Evolutionary conservation across 2,888 invertebrate species (phyloP).

Genomic region (Amiota communis): DNA sequence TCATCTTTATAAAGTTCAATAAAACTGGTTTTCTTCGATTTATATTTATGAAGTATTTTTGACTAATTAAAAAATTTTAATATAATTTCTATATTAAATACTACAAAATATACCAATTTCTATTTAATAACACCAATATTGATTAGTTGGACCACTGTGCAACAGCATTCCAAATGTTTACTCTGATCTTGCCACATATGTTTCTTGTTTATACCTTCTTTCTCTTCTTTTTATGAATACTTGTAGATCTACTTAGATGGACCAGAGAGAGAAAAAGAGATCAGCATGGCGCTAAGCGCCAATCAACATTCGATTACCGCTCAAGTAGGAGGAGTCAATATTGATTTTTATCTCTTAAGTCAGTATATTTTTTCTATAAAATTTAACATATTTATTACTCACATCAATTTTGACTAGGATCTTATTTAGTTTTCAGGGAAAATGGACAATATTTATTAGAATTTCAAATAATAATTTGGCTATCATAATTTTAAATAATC

Average conservation of each 20-base stretch:
- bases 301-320: slow-evolving; percentile 55
- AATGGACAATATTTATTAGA: neutral
- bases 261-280: too few species aligned
- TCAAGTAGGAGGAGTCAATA: slow-evolving; percentile 20
- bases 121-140: too few species aligned
- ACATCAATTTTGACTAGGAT: neutral
- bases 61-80: too few species aligned
- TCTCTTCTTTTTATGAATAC: slow-evolving; percentile 1
- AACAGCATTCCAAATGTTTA: neutral
- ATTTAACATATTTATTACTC: neutral
- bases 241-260: neutral
- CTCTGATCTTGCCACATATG: slow-evolving; percentile 16
- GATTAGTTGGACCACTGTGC: too few species aligned
- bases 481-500: too few species aligned
- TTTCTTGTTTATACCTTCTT: slow-evolving; percentile 1
- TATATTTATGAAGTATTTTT: too few species aligned
- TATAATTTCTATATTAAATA: too few species aligned
- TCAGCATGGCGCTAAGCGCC: slow-evolving; percentile 37
- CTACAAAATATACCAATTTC: too few species aligned
- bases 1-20: too few species aligned
- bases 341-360: neutral
- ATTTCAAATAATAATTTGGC: neutral
- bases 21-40: too few species aligned
- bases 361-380: neutral
- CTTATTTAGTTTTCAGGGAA: neutral